A percentile compares a stretch with the other conserved stretches of the same genome.
phyloP scores from a whole-genome alignment of 2,888 invertebrate genomes.

The Callyntrura sp. region DNA sequence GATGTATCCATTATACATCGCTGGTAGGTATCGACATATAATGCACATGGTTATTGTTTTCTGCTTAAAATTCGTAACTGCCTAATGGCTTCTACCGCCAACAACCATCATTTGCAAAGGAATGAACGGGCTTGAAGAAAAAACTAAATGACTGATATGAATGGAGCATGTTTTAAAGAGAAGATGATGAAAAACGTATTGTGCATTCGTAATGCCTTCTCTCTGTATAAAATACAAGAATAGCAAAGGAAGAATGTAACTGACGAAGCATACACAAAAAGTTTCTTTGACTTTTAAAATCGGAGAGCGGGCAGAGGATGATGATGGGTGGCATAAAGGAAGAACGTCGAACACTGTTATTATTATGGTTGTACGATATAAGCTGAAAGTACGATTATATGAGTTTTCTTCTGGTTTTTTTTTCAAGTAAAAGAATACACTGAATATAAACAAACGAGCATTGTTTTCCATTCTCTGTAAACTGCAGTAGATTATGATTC shows the following conservation, averaged over 20 bases:
- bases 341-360: background rate
- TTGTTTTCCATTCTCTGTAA: slow-evolving; percentile 60
- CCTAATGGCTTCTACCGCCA: background rate
- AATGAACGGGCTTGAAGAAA: too few relatives aligned
- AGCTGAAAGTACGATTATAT: too few relatives aligned
- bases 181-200: slow-evolving; percentile 39
- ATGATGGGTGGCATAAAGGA: background rate
- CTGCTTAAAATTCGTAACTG: slow-evolving; percentile 26
- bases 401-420: too few relatives aligned
- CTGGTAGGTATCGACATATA: background rate
- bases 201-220: slow-evolving; percentile 50
- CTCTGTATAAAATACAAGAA: background rate
- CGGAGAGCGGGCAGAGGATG: background rate
- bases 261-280: slow-evolving; percentile 6
- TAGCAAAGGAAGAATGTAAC: slow-evolving; percentile 1
- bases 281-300: slow-evolving; percentile 2
- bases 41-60: slow-evolving; percentile 46
- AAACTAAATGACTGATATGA: slow-evolving; percentile 56
- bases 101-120: slow-evolving; percentile 7
- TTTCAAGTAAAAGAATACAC: background rate
- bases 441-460: slow-evolving; percentile 51
- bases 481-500: slow-evolving; percentile 62
- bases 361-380: background rate
- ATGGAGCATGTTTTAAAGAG: slow-evolving; percentile 20
- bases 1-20: background rate